Evolutionary conservation across 2,113 vertebrate species (phyloP), one percentile per base, ranked within the genome.

Genomic region (Heliornis fulica): DNA sequence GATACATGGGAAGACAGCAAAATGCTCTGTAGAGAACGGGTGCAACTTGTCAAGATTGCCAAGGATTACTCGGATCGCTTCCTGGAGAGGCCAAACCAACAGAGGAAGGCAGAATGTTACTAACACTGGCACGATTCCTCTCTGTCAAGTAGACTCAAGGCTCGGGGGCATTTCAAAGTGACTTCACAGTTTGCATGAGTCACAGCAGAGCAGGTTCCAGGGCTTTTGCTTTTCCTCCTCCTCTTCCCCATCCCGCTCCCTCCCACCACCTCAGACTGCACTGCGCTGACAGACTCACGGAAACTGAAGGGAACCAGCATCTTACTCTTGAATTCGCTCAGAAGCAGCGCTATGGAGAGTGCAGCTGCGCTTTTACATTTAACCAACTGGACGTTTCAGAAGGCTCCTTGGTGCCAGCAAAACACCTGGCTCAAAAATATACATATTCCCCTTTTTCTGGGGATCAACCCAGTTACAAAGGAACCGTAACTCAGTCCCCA

Each of bases 221-320:
- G 23, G 41, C 36, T 20, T 70, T 43, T 36, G n/a, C 34, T 74
- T 66, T n/a, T 84, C 23, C 18, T 81, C 20, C 19, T 68, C n/a
- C 21, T 16, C 31, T 61, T 48, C 50, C 56, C 68, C 3, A 3
- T 18, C 22, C 21, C 0, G 0, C 61, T 83, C 36, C 50, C 13
- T 61, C 41, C 26, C 2, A 2, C 7, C 21, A 26, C 54, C 68
- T 74, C 13, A 26, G 22, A 71, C 21, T 11, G 9, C 0, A 3
- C 19, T 32, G 48, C 57, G 48, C 45, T 50, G 18, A 60, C 28
- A 82, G 43, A 48, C 53, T 56, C 17, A 18, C 0, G 26, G 31
- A 64, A 26, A 53, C 2, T 18, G 13, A 54, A 46, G 26, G 5
- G 34, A 88, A 21, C 34, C 10, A 38, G 4, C 13, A 15, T 26